phyloP scores from a whole-genome alignment of 2,113 vertebrate genomes.

The Isichthys henryi region DNA sequence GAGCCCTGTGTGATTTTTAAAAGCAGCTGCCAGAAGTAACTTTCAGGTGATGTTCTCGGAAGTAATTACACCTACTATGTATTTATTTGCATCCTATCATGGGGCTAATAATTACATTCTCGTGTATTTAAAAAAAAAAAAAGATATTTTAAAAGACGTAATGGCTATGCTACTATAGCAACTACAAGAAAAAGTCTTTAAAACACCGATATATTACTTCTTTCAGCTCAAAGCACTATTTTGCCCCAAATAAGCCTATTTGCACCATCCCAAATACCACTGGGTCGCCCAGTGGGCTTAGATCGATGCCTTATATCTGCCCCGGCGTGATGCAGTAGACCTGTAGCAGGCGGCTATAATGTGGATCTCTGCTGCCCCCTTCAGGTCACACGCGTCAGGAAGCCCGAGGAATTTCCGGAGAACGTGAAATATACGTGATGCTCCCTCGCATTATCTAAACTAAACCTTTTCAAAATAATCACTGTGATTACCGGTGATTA shows the following conservation, averaged over 20 bases:
- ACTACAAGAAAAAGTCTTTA: neutral
- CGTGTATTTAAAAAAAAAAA: neutral
- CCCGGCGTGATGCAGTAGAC: slow-evolving; percentile 27
- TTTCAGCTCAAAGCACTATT: neutral
- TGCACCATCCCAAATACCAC: neutral
- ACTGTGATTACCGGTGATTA: neutral
- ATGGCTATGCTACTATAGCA: neutral
- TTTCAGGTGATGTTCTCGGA: neutral
- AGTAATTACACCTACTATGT: neutral
- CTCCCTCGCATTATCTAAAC: neutral
- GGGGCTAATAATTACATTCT: neutral
- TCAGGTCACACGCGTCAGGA: slow-evolving; percentile 33
- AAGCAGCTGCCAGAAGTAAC: neutral
- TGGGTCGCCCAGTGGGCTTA: slow-evolving; percentile 29
- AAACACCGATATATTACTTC: neutral
- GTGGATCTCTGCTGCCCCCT: slow-evolving; percentile 65
- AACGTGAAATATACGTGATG: neutral
- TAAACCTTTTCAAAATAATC: neutral
- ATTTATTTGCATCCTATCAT: neutral
- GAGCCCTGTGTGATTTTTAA: neutral
- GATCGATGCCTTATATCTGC: slow-evolving; percentile 30
- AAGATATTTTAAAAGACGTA: neutral
- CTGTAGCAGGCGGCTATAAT: slow-evolving; percentile 8
- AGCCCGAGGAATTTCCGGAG: neutral
- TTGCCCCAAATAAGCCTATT: neutral